Evolutionary conservation across 37 sponge, comb jelly and placozoan species (phyloP).

Genomic region (Eunapius fragilis): DNA sequence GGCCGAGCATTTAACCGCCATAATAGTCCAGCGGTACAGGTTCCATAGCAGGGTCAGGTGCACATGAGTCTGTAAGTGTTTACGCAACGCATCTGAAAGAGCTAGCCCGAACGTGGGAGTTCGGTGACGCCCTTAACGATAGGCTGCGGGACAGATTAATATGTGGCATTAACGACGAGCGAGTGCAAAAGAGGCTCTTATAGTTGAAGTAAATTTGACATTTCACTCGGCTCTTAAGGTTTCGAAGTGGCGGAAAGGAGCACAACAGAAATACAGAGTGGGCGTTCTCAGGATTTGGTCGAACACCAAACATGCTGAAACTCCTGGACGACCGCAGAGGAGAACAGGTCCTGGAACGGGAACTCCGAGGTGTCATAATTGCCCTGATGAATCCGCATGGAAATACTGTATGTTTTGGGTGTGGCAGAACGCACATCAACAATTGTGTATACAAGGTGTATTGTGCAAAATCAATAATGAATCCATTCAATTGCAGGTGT

Average conservation of each 20-base stretch:
- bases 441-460: not conserved
- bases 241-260: not conserved
- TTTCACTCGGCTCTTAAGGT: not conserved
- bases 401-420: not conserved
- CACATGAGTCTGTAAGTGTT: slow-evolving; percentile 15
- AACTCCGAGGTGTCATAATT: not conserved
- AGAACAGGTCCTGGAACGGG: not conserved
- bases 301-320: not conserved
- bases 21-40: slow-evolving; percentile 8
- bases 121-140: slow-evolving; percentile 3
- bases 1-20: slow-evolving; percentile 1
- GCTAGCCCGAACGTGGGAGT: not conserved
- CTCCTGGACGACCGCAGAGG: not conserved
- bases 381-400: not conserved
- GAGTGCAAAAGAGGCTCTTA: not conserved
- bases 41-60: slow-evolving; percentile 2
- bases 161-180: not conserved
- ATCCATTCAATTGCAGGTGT: not conserved
- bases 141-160: not conserved
- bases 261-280: not conserved
- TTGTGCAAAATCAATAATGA: not conserved
- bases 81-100: not conserved
- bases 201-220: not conserved
- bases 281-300: not conserved
- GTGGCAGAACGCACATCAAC: not conserved